Evolutionary conservation across 1,140 invertebrate species (phyloP), one percentile per base, ranked within the genome.

Genomic region (Aphelenchoides avenae): DNA sequence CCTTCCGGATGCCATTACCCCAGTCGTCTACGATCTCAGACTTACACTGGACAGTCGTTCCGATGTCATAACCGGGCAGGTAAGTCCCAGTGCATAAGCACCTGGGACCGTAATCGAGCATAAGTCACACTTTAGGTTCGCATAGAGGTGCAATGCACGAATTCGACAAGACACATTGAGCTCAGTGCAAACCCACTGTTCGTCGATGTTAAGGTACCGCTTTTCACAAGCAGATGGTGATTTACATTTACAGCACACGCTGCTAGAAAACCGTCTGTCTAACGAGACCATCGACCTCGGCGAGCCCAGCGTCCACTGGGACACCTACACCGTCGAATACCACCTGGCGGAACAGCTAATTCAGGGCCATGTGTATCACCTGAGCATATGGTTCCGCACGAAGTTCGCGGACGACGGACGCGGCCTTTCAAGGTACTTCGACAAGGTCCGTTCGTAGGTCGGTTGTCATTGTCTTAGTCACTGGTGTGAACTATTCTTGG

Each of bases 141-240:
- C 34, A 46, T 46, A 29, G 43, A 46, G 34, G 34, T 46, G 5
- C 43, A 46, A 24, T 46, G 43, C 26, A 15, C 18, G 34, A n/a
- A 46, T 5, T 18, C 27, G 5, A 46, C 43, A 46, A 29, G 26
- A 11, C 24, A 18, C n/a, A 46, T 46, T 15, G 26, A 46, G n/a
- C 24, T 46, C n/a, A 24, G 34, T 13, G 26, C 13, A 5, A 26
- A 46, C 24, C 26, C 43, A 3, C 26, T 46, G 15, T 46, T 46
- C 13, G 18, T 46, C 11, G 15, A 46, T 27, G 24, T 46, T 27
- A 24, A 46, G 43, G 43, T 24, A 46, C 13, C 13, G 34, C 13
- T 36, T 36, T 34, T 24, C 43, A 34, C 27, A 3, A 46, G 5
- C 11, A 15, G 3, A 5, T 46, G 5, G 43, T 3, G 5, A 29